Conservation (phyloP, 64 coral and sea anemone genomes). For the Montipora cactus region DNA sequence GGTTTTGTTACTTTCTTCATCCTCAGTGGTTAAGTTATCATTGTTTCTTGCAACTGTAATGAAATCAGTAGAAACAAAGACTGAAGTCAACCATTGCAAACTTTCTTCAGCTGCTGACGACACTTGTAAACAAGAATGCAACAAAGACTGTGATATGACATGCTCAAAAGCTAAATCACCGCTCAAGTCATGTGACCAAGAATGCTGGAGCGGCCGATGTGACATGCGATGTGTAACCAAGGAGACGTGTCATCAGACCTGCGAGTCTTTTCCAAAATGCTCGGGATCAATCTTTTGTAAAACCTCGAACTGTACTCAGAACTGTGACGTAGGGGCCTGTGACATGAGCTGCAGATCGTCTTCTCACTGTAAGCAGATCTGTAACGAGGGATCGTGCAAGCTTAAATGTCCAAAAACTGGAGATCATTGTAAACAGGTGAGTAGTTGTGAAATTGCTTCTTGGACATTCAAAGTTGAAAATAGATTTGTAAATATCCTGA, state of each 20-base stretch:
- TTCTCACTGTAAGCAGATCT: slow-evolving; percentile 1
- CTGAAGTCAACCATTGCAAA: background rate
- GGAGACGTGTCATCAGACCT: slow-evolving; percentile 8
- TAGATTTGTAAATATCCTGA: too few species aligned
- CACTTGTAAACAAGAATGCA: slow-evolving; percentile 9
- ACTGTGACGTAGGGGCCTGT: background rate
- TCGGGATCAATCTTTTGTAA: background rate
- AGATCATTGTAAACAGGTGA: slow-evolving; percentile 3
- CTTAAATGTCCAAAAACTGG: slow-evolving; percentile 29
- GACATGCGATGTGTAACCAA: slow-evolving; percentile 24
- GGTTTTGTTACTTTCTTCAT: background rate
- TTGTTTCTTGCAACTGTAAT: background rate
- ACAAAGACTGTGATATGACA: slow-evolving; percentile 23
- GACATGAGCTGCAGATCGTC: background rate
- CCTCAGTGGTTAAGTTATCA: background rate
- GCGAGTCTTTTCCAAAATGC: background rate
- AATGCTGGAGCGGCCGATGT: background rate
- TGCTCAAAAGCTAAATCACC: background rate
- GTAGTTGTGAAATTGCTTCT: background rate
- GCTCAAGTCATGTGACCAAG: slow-evolving; percentile 29
- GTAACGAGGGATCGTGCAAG: slow-evolving; percentile 20
- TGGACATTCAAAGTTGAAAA: too few species aligned
- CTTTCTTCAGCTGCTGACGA: background rate
- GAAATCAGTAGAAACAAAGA: background rate
- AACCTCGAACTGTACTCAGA: slow-evolving; percentile 25